Evolutionary conservation across 2,888 invertebrate species (phyloP).

Genomic region (Adelphocoris suturalis): DNA sequence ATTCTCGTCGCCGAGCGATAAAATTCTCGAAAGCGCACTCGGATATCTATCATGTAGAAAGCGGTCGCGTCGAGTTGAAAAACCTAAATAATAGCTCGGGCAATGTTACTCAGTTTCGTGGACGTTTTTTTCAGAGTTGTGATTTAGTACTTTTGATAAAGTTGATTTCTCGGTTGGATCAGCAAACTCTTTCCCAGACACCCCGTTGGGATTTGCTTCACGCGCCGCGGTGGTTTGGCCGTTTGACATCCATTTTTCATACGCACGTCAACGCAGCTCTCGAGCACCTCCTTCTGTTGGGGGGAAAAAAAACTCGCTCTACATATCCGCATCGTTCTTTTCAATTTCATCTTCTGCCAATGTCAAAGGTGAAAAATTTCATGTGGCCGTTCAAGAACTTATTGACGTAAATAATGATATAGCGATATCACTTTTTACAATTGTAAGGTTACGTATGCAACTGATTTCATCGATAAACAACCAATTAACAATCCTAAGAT

Average conservation of each 20-base stretch:
- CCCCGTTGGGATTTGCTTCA: constrained; percentile 33
- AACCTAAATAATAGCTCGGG: constrained; percentile 60
- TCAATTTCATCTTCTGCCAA: neutral
- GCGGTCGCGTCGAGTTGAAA: constrained; percentile 60
- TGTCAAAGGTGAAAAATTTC: neutral
- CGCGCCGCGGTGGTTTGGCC: constrained; percentile 6
- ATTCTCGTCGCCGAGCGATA: neutral
- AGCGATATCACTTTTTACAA: too few species aligned
- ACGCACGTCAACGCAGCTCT: constrained; percentile 49
- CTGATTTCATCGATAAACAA: too few species aligned
- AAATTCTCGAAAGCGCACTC: constrained; percentile 47
- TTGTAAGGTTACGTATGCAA: too few species aligned
- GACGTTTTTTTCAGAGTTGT: constrained; percentile 30
- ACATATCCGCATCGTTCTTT: neutral
- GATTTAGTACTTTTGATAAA: constrained; percentile 69
- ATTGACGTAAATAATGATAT: too few species aligned
- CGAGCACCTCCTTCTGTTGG: neutral
- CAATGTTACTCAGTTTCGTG: constrained; percentile 62
- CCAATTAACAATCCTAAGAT: too few species aligned
- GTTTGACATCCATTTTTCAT: constrained; percentile 67
- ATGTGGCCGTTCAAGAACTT: too few species aligned
- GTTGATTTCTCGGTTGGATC: constrained; percentile 65
- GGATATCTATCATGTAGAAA: constrained; percentile 60
- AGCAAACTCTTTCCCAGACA: constrained; percentile 3
- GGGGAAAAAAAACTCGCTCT: neutral